phyloP scores from a whole-genome alignment of 2,888 invertebrate genomes.

The Anoplius nigerrimus region DNA sequence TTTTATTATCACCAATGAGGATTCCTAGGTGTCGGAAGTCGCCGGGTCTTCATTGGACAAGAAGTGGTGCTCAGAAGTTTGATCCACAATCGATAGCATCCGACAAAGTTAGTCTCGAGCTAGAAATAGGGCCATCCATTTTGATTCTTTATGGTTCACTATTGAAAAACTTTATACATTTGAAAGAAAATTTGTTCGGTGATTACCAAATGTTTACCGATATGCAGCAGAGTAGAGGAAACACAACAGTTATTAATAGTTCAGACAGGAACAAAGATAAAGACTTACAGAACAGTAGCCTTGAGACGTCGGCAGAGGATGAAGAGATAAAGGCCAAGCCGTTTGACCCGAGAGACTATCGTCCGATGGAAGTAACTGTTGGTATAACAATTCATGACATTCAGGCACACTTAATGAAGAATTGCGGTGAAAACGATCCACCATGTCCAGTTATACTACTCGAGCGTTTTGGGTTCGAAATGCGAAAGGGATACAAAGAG shows the following conservation, averaged over 20 bases:
- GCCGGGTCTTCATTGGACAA: conserved; percentile 82
- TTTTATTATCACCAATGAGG: conserved; percentile 92
- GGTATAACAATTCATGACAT: conserved; percentile 96
- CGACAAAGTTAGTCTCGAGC: conserved; percentile 92
- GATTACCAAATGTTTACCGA: conserved; percentile 96
- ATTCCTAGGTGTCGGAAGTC: conserved; percentile 88
- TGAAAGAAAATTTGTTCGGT: conserved; percentile 98
- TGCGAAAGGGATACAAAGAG: conserved; percentile 95
- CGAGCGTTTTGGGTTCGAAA: conserved; percentile 96
- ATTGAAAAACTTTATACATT: conserved; percentile 90
- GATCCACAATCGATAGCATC: conserved; percentile 90
- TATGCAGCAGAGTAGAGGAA: conserved; percentile 83
- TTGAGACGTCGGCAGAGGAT: conserved; percentile 80
- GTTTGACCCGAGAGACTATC: conserved; percentile 91
- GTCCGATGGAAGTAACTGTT: conserved; percentile 93
- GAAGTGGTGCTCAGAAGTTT: conserved; percentile 85
- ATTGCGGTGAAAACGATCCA: conserved; percentile 92
- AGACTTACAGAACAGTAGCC: conserved; percentile 73
- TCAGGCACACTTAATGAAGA: conserved; percentile 94
- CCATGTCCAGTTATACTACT: conserved; percentile 92
- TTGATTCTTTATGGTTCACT: conserved; percentile 94
- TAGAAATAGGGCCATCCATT: conserved; percentile 96
- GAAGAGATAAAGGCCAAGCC: conserved; percentile 78
- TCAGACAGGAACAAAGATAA: conserved; percentile 67
- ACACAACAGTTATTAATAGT: conserved; percentile 72